These are phyloP conservation scores for Porites australiensis DNA, from an alignment of 64 coral and sea anemone species.

Conservation along the genomic window DNA sequence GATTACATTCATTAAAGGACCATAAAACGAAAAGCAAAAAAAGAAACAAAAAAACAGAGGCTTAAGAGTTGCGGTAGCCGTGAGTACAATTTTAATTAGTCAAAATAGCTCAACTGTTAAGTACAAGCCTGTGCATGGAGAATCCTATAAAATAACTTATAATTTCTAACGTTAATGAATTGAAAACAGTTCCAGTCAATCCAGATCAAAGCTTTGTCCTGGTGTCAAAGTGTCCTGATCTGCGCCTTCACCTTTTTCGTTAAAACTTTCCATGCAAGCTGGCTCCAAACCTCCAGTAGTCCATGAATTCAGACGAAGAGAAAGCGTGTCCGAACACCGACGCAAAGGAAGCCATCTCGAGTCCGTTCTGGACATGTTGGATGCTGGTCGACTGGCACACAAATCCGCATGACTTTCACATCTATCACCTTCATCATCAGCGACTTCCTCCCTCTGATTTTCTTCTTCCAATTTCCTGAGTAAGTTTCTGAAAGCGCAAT, in stretches of 20 bases:
- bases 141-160: too few species aligned
- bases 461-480: conserved; percentile 60
- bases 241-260: neutral
- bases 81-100: too few species aligned
- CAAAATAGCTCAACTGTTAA: too few species aligned
- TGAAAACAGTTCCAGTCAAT: too few species aligned
- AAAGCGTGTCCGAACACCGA: neutral
- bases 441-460: neutral
- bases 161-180: too few species aligned
- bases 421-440: neutral
- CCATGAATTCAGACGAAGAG: conserved; percentile 33
- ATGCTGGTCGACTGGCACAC: neutral
- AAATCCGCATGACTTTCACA: neutral
- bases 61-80: too few species aligned
- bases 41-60: too few species aligned
- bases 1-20: too few species aligned
- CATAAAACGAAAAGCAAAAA: too few species aligned
- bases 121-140: too few species aligned
- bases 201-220: neutral
- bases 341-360: conserved; percentile 7
- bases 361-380: conserved; percentile 11
- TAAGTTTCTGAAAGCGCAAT: conserved; percentile 55
- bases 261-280: neutral
- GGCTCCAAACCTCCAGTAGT: neutral
- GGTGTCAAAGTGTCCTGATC: neutral